These are phyloP conservation scores for Eutrigla gurnardus DNA, from an alignment of 2,797 vertebrate genomes.

Conservation along the genomic window DNA sequence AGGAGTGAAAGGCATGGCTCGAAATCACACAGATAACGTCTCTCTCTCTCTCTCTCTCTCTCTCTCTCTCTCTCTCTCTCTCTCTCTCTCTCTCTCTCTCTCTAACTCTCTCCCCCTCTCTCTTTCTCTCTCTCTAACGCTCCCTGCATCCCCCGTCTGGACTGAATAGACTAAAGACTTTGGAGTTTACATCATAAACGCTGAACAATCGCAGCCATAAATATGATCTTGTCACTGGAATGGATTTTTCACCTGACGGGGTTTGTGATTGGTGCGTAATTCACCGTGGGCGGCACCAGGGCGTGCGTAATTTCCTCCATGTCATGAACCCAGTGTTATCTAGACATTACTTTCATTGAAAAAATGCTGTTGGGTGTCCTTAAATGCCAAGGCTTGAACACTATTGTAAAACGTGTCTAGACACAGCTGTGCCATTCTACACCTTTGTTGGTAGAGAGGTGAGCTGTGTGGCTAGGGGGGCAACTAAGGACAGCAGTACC, in stretches of 20 bases:
- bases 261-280: slow-evolving; percentile 28
- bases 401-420: background rate
- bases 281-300: slow-evolving; percentile 4
- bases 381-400: background rate
- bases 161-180: slow-evolving; percentile 22
- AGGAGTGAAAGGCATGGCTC: slow-evolving; percentile 29
- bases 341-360: background rate
- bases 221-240: background rate
- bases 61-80: slow-evolving; percentile 1
- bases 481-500: background rate
- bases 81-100: slow-evolving; percentile 5
- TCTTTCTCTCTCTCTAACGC: slow-evolving; percentile 7
- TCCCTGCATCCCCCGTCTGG: background rate
- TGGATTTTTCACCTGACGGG: slow-evolving; percentile 9
- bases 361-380: background rate
- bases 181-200: slow-evolving; percentile 26
- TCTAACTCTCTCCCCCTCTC: background rate
- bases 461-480: background rate
- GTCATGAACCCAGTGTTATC: slow-evolving; percentile 3
- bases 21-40: slow-evolving; percentile 22
- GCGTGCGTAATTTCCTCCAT: background rate
- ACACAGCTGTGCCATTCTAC: background rate
- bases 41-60: background rate
- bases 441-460: background rate
- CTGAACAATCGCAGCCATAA: slow-evolving; percentile 3